Conservation (phyloP, 1,140 invertebrate genomes). For the Eulimnadia texana region DNA sequence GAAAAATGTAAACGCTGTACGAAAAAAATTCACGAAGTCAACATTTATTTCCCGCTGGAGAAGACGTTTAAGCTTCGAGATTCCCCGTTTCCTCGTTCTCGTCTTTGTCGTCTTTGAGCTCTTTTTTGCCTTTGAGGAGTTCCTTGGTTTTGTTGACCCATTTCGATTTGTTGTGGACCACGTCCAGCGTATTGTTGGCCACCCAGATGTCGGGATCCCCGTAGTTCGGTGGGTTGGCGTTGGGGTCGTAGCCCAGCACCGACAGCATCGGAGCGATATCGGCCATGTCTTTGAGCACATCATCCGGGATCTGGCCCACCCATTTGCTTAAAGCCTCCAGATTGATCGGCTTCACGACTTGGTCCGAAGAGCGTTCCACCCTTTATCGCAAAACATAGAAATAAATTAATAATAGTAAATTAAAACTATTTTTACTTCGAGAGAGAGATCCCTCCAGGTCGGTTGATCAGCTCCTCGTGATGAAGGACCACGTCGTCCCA, state of each 20-base stretch:
- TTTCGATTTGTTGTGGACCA: conserved; percentile 27
- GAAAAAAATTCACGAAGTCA: too few relatives aligned
- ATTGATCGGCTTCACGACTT: conserved; percentile 97
- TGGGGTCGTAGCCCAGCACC: conserved; percentile 80
- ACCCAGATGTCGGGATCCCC: conserved; percentile 71
- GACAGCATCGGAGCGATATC: conserved; percentile 83
- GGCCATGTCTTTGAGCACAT: conserved; percentile 80
- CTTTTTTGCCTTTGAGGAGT: conserved; percentile 15
- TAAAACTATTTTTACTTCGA: conserved; percentile 56
- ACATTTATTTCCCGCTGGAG: too few relatives aligned
- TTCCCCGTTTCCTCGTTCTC: too few relatives aligned
- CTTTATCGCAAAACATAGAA: conserved; percentile 44
- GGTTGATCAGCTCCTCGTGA: conserved; percentile 94
- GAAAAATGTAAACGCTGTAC: too few relatives aligned
- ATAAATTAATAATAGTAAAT: conserved; percentile 9
- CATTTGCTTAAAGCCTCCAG: conserved; percentile 90
- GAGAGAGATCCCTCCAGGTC: conserved; percentile 77
- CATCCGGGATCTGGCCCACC: conserved; percentile 81
- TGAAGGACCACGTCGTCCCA: conserved; percentile 94
- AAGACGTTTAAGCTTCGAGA: too few relatives aligned
- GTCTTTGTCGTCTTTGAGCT: neutral
- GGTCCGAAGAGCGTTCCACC: conserved; percentile 93
- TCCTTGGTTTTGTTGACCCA: conserved; percentile 16
- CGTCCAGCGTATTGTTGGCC: conserved; percentile 56
- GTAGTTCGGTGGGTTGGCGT: conserved; percentile 85